Evolutionary conservation across 2,888 invertebrate genomes (phyloP).

Genomic region (Pseudococcus viburni): DNA sequence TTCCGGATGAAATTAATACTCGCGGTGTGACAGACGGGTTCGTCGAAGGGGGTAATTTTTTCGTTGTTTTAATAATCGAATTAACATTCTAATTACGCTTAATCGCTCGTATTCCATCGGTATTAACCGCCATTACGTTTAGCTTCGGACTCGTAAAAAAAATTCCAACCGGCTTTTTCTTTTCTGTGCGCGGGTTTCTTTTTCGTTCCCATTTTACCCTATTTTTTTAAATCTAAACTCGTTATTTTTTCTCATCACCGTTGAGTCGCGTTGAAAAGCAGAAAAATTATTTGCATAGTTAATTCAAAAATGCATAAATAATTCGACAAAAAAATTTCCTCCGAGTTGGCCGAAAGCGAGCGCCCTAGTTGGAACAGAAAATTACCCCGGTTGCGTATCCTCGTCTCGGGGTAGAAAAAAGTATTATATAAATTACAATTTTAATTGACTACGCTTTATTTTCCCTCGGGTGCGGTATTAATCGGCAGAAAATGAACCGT

Average conservation of each 20-base stretch:
- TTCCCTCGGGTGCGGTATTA: conserved; percentile 58
- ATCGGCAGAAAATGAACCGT: conserved; percentile 54
- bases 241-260: conserved; percentile 45
- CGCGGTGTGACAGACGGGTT: background rate
- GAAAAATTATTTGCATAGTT: conserved; percentile 49
- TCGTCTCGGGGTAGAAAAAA: background rate
- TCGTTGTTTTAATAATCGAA: conserved; percentile 16
- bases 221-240: conserved; percentile 2
- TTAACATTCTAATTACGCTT: conserved; percentile 24
- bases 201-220: background rate
- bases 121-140: conserved; percentile 19
- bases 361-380: background rate
- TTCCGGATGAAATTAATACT: background rate
- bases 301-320: conserved; percentile 48
- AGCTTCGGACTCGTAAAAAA: background rate
- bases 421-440: conserved; percentile 59
- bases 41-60: background rate
- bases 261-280: conserved; percentile 11
- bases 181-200: background rate
- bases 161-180: background rate
- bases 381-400: background rate
- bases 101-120: conserved; percentile 22
- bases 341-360: background rate
- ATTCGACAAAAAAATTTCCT: conserved; percentile 6
- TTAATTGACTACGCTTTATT: conserved; percentile 60